Evolutionary conservation across 2,888 invertebrate genomes (phyloP), one percentile per base, ranked within the genome.

Genomic region (Drosophila paracracens): DNA sequence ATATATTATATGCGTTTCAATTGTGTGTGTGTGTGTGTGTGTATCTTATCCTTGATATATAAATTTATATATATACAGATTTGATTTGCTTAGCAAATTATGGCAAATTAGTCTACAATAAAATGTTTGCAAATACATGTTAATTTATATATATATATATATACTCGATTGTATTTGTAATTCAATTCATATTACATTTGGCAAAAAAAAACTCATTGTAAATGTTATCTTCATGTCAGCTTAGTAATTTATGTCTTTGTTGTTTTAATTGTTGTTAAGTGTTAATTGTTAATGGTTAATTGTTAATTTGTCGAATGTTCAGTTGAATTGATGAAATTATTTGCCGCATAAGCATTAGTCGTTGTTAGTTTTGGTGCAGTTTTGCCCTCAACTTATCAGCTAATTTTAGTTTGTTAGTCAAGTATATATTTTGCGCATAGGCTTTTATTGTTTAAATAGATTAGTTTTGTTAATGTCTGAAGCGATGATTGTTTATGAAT

Each of bases 71-170:
- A 69, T 68, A 72, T 57, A 66, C 46, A 46, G 4, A 46, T 46
- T 79, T 81, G 70, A 87, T 88, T 91, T 91, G 91, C 85, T 91
- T 80, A 89, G 89, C 89, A 90, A 90, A 90, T 89, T 90, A 89
- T 89, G 89, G 89, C 89, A 89, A 75, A 78, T 81, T 76, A 88
- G 74, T 85, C 86, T 88, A 89, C 67, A 75, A 65, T 72, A 79
- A 85, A 81, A 62, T 70, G 63, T 57, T 46, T 56, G 46, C 53
- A 76, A 75, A 53, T 63, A 64, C 58, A 72, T 61, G 33, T 67
- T 25, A 16, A 27, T 33, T 4, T 33, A 10, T 33, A 10, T 33
- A 33, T 33, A 31, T 31, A 31, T 51, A 58, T 46, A 33, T 50
- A 50, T n/a, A 57, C 21, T 57, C 53, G 18, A 33, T 40, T 65